These are phyloP conservation scores for Dyspetes luteomarginatus DNA, from an alignment of 2,888 invertebrate species.

Conservation along the genomic window DNA sequence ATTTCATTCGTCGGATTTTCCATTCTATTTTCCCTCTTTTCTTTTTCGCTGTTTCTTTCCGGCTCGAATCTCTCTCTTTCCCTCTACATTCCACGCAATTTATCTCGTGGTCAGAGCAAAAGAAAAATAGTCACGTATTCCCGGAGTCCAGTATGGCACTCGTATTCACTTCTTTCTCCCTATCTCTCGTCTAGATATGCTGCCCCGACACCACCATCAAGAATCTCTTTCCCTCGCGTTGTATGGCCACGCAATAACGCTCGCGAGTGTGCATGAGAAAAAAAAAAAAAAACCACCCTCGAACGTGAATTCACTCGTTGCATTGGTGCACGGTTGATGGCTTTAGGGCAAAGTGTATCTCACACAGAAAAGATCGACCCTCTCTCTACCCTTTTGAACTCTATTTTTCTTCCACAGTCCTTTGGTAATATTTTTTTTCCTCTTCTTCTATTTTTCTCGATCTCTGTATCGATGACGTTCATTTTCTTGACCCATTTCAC, in stretches of 20 bases:
- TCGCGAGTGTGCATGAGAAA: neutral
- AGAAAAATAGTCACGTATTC: constrained; percentile 62
- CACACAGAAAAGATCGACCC: constrained; percentile 40
- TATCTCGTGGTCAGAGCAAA: constrained; percentile 64
- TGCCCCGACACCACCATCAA: constrained; percentile 11
- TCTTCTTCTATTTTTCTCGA: neutral
- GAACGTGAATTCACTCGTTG: constrained; percentile 57
- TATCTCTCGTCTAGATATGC: constrained; percentile 24
- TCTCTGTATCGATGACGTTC: neutral
- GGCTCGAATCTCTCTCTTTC: constrained; percentile 30
- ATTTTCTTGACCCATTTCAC: neutral
- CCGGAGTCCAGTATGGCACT: constrained; percentile 21
- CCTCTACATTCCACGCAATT: constrained; percentile 62
- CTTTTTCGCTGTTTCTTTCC: neutral
- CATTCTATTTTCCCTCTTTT: constrained; percentile 1
- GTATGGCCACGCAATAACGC: neutral
- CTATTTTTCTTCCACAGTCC: constrained; percentile 21
- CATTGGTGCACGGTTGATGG: constrained; percentile 47
- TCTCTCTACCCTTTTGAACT: constrained; percentile 31
- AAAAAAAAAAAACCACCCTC: constrained; percentile 38
- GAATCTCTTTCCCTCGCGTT: constrained; percentile 17
- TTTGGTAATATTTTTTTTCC: constrained; percentile 3
- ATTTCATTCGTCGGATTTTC: constrained; percentile 31
- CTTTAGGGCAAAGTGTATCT: constrained; percentile 20
- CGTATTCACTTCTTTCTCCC: constrained; percentile 47